phyloP scores from a whole-genome alignment of 2,113 vertebrate species.

The Chloebia gouldiae region DNA sequence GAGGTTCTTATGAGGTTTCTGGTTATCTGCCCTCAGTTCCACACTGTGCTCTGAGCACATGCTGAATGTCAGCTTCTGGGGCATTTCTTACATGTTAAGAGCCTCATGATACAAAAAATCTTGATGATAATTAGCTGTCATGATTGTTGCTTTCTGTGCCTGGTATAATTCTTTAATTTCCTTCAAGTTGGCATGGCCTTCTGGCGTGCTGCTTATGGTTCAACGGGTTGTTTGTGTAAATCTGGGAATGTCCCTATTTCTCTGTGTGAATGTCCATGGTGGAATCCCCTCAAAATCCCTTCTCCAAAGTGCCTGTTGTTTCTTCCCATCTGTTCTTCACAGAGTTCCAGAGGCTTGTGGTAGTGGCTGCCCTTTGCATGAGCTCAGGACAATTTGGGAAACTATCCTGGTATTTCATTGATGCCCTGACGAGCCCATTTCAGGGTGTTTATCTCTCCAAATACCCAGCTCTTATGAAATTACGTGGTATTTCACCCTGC shows the following conservation, averaged over 20 bases:
- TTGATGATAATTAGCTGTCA: neutral
- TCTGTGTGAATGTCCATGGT: fast-evolving
- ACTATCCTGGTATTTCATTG: neutral
- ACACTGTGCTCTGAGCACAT: too few relatives aligned
- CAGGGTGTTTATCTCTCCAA: neutral
- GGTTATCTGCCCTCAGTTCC: neutral
- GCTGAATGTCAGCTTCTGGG: neutral
- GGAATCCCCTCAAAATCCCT: neutral
- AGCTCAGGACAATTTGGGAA: neutral
- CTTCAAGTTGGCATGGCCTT: neutral
- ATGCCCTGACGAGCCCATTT: neutral
- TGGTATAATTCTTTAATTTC: neutral
- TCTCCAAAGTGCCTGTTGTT: neutral
- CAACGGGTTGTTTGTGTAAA: fast-evolving
- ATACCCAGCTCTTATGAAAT: constrained; percentile 1
- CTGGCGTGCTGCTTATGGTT: neutral
- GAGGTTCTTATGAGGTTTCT: neutral
- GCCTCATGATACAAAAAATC: fast-evolving
- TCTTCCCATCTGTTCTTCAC: neutral
- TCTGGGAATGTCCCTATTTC: fast-evolving
- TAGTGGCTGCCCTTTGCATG: neutral
- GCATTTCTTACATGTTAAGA: neutral
- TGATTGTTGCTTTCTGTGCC: neutral
- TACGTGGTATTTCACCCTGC: neutral
- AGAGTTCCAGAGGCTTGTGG: neutral